A percentile compares a stretch with the other conserved stretches of the same genome.
phyloP scores from a whole-genome alignment of 2,888 invertebrate species.

The Tortricodes alternella region DNA sequence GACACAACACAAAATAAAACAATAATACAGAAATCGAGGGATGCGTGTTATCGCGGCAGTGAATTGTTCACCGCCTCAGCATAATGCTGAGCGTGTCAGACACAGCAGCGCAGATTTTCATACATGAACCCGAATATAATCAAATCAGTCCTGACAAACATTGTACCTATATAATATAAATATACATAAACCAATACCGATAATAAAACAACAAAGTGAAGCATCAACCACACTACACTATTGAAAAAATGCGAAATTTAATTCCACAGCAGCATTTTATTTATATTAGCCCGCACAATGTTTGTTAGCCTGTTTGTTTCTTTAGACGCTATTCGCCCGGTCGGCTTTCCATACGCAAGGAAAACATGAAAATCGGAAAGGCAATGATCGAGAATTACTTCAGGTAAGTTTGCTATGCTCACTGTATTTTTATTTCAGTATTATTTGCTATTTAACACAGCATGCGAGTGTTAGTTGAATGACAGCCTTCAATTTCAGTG shows the following conservation, averaged over 20 bases:
- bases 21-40: no score
- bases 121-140: no score
- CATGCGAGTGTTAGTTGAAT: constrained; percentile 14
- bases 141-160: no score
- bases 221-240: not conserved
- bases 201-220: no score
- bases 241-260: constrained; percentile 1
- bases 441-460: not conserved
- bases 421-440: not conserved
- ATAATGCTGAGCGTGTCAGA: no score
- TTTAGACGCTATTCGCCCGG: constrained; percentile 93
- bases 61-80: no score
- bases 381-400: constrained; percentile 91
- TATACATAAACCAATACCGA: no score
- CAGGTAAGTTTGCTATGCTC: constrained; percentile 83
- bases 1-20: no score
- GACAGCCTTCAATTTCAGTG: no score
- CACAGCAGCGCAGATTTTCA: no score
- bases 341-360: constrained; percentile 91
- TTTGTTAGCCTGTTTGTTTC: constrained; percentile 75
- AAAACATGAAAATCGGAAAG: constrained; percentile 89
- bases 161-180: no score
- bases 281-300: constrained; percentile 9
- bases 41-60: no score
- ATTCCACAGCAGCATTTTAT: not conserved